Evolutionary conservation across 2,113 vertebrate species (phyloP), one percentile per base, ranked within the genome.

Genomic region (Dasypus novemcinctus): DNA sequence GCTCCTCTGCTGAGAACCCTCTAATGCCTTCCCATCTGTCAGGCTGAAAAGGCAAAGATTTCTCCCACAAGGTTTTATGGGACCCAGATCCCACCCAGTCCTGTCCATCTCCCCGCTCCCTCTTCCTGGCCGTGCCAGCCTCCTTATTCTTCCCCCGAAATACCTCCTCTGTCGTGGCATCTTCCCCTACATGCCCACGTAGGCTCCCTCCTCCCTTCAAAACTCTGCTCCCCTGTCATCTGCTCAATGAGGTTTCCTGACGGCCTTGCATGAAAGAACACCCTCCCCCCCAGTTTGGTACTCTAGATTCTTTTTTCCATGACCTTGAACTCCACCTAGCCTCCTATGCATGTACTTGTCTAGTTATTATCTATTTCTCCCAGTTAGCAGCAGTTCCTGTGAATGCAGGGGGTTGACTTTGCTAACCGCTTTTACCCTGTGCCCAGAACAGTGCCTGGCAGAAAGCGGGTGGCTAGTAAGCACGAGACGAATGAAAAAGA

Each of bases 391-490:
- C 52, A 7, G 41, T 17, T 68, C 46, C 63, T 74, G 1, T 20
- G 41, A 71, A 78, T 66, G 72, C 1, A 9, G 20, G 49, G 36
- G 71, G 25, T 90, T 72, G 59, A 4, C 41, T 95, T 91, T 69
- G 54, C 68, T 95, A 71, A 64, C 68, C 63, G 31, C 79, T 89
- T 38, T 89, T 90, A 61, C 17, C 31, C 52, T 49, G 46, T 87
- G 36, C 63, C 76, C 93, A 84, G 64, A 90, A 95, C n/a, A 66
- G 82, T 80, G 66, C 76, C 85, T 82, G 63, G 27, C 46, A 85
- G 52, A 64, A 59, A 76, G 72, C 25, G 68, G 61, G 29, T 52
- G 33, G 52, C 66, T 82, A 76, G 76, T 90, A 68, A 91, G 43
- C 38, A 66, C 2, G 13, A 83, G 33, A 2, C 76, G 80, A 61